Conservation (phyloP, 1,140 invertebrate genomes). For the Diachasma alloeum region DNA sequence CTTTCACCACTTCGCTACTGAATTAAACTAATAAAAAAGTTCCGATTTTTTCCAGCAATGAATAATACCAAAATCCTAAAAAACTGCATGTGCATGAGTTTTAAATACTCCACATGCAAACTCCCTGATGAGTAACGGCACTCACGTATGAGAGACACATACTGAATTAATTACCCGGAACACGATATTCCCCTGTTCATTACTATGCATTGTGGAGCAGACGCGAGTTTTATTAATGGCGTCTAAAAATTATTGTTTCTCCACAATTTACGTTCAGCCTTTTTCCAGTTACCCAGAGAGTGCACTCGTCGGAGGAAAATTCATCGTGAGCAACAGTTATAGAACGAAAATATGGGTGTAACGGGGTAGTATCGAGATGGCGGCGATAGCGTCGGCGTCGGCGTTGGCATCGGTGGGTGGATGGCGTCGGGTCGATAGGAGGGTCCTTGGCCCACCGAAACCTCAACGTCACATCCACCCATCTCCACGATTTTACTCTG, state of each 20-base stretch:
- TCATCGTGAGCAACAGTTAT: not conserved
- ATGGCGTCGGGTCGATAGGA: constrained; percentile 6
- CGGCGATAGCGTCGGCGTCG: constrained; percentile 28
- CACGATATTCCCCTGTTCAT: not conserved
- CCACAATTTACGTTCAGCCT: not conserved
- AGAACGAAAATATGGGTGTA: not conserved
- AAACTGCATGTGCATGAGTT: not conserved
- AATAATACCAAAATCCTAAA: not conserved
- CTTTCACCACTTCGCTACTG: no score
- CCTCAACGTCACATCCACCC: not conserved
- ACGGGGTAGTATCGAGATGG: constrained; percentile 23
- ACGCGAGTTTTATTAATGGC: not conserved
- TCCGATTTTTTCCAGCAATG: not conserved
- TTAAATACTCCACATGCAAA: not conserved
- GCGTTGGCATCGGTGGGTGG: constrained; percentile 16
- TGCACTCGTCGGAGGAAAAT: not conserved
- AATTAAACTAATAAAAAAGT: not conserved
- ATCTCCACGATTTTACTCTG: not conserved
- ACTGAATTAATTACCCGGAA: not conserved
- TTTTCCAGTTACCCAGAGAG: not conserved
- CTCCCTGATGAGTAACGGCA: not conserved
- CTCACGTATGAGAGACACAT: not conserved
- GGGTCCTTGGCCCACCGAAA: not conserved
- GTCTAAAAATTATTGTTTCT: not conserved
- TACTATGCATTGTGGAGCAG: not conserved